Base-by-base conservation (phyloP, 2,113 vertebrate species). In the Phalacrocorax aristotelis region DNA sequence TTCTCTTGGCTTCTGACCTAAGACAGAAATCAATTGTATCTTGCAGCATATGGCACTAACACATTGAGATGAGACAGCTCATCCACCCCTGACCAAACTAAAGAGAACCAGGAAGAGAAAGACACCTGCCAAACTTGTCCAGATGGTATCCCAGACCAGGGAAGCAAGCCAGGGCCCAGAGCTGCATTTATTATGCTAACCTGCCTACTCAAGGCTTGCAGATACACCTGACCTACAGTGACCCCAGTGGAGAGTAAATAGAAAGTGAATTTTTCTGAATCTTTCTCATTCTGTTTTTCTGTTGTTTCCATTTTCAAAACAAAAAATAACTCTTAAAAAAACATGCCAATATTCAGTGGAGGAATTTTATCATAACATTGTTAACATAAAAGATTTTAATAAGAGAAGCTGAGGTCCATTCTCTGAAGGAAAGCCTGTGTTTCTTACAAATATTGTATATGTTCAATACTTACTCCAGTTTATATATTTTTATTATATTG, bases 21-120 rank as follows among this genome's bases (percentile, higher is more conserved):
- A 85, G 61, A 68, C 26, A 61, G 49, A 97, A 89, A 93, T 95
- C 91, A 87, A 81, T 89, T 83, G 74, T 64, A 69, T 93, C 87
- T 88, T 84, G 66, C 74, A 93, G 58, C 84, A 89, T 87, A 95
- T 86, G 95, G 70, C 79, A 77, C 49, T 69, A 70, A 80, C 66
- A 80, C 58, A 70, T 38, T 65, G 75, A 72, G 52, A 96, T 61
- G 61, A 91, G 70, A 91, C 40, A 95, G 57, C 42, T 93, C 46
- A 88, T 76, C 49, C 58, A 83, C 30, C 65, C 54, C 42, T 89
- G 84, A 94, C 49, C 38, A 83, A 87, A 82, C 52, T 76, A 51
- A 76, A 83, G 49, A 90, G 78, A 82, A 90, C 25, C 13, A 80
- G 19, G 25, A 79, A 76, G 58, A 72, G 69, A 91, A 75, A 88